Percentiles rank a stretch among this genome's conserved stretches.
Conservation (phyloP, 1,140 invertebrate genomes). For the Daktulosphaira vitifoliae region DNA sequence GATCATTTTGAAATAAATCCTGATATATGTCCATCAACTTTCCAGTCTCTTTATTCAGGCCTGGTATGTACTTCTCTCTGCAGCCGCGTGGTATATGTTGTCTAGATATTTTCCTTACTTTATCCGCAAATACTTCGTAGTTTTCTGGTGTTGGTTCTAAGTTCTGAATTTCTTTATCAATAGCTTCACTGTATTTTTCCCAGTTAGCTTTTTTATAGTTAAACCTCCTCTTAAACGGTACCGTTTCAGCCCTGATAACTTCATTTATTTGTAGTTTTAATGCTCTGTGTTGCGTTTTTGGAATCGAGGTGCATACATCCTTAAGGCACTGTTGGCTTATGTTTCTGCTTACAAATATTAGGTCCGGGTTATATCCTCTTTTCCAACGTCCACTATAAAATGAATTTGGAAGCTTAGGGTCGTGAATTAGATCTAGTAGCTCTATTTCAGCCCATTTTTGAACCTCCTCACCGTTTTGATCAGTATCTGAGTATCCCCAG, state of each 20-base stretch:
- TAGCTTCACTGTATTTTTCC: too few species aligned
- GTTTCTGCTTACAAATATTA: too few species aligned
- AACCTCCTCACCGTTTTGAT: background rate
- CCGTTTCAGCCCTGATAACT: background rate
- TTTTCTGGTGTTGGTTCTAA: too few species aligned
- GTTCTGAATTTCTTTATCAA: constrained; percentile 13
- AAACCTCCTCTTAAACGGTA: constrained; percentile 7
- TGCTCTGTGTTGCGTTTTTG: too few species aligned
- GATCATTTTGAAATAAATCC: constrained; percentile 3
- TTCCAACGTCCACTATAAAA: constrained; percentile 28
- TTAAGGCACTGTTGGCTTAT: too few species aligned
- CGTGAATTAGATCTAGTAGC: constrained; percentile 2
- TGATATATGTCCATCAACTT: constrained; percentile 23
- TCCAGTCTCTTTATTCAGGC: too few species aligned
- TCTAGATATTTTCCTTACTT: constrained; percentile 21
- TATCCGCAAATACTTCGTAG: constrained; percentile 4
- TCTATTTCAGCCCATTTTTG: constrained; percentile 14
- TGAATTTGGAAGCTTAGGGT: too few species aligned
- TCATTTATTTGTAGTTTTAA: constrained; percentile 9
- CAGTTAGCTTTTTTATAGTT: constrained; percentile 32
- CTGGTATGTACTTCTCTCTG: too few species aligned
- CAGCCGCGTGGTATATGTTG: constrained; percentile 29
- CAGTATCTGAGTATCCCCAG: too few species aligned
- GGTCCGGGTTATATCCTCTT: constrained; percentile 31
- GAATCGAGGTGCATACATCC: too few species aligned